These are phyloP conservation scores for Potorous gilbertii DNA, from an alignment of 2,797 vertebrate species.

Conservation along the genomic window DNA sequence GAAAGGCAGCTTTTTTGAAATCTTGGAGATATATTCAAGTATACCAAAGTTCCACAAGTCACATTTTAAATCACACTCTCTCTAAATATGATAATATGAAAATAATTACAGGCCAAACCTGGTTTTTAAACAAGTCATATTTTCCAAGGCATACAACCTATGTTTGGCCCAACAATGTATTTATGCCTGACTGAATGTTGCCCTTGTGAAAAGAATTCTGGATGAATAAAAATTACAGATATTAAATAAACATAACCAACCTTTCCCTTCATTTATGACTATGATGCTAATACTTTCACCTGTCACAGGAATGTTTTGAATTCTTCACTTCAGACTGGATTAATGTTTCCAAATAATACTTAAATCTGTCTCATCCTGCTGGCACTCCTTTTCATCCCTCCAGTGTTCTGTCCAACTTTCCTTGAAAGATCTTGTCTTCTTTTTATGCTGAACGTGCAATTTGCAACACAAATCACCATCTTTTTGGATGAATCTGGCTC, in stretches of 20 bases:
- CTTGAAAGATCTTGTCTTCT: not conserved
- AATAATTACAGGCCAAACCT: not conserved
- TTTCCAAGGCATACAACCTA: not conserved
- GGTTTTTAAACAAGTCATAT: not conserved
- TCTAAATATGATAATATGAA: not conserved
- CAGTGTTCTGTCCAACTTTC: not conserved
- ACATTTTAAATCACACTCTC: too few species aligned
- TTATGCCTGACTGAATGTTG: not conserved
- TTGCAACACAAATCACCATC: not conserved
- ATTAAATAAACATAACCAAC: not conserved
- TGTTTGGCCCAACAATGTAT: not conserved
- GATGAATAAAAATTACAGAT: not conserved
- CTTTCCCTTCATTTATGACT: not conserved
- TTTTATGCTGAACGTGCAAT: not conserved
- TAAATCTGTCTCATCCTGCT: not conserved
- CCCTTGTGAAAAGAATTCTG: not conserved
- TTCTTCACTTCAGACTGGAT: not conserved
- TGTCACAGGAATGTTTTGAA: not conserved
- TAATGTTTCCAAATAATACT: not conserved
- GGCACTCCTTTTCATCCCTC: not conserved
- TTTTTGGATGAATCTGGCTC: not conserved
- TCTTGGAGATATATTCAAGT: not conserved
- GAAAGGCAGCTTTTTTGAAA: not conserved
- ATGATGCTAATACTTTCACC: not conserved
- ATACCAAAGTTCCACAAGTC: too few species aligned